Percentiles rank a stretch among this genome's conserved stretches.
Evolutionary conservation across 2,797 vertebrate species (phyloP).

Genomic region (Crenichthys baileyi): DNA sequence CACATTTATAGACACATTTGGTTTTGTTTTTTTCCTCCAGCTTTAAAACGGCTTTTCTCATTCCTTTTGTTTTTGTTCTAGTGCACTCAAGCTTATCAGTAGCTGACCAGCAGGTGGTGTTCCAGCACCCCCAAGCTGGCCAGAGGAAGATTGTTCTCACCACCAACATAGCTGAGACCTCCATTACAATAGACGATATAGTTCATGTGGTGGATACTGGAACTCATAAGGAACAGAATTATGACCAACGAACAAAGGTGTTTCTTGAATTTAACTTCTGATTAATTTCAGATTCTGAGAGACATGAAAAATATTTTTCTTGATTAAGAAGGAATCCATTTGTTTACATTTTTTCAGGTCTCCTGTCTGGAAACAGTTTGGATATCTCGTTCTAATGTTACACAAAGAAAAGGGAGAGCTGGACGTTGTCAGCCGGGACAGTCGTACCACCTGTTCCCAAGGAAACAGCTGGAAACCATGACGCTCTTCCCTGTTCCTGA

Average conservation of each 20-base stretch:
- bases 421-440: slow-evolving; percentile 95
- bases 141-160: slow-evolving; percentile 93
- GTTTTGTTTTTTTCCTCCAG: background rate
- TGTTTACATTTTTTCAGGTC: slow-evolving; percentile 77
- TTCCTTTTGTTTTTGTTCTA: slow-evolving; percentile 48
- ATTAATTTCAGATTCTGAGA: background rate
- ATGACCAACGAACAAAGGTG: slow-evolving; percentile 93
- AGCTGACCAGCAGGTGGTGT: slow-evolving; percentile 93
- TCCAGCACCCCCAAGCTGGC: slow-evolving; percentile 84
- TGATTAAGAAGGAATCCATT: background rate
- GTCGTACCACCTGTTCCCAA: slow-evolving; percentile 93
- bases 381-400: slow-evolving; percentile 93
- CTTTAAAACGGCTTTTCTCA: background rate
- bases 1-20: background rate
- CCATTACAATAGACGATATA: slow-evolving; percentile 95
- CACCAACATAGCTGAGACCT: slow-evolving; percentile 97
- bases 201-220: slow-evolving; percentile 95
- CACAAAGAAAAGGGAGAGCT: slow-evolving; percentile 91
- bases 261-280: background rate
- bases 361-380: slow-evolving; percentile 95
- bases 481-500: slow-evolving; percentile 89
- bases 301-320: background rate
- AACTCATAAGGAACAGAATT: slow-evolving; percentile 93
- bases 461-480: slow-evolving; percentile 87
- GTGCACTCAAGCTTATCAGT: slow-evolving; percentile 97